A percentile compares a stretch with the other conserved stretches of the same genome.
These are phyloP conservation scores for mouse (Mus musculus) DNA, from an alignment of 2,113 vertebrate species.

Conservation along the genomic window DNA sequence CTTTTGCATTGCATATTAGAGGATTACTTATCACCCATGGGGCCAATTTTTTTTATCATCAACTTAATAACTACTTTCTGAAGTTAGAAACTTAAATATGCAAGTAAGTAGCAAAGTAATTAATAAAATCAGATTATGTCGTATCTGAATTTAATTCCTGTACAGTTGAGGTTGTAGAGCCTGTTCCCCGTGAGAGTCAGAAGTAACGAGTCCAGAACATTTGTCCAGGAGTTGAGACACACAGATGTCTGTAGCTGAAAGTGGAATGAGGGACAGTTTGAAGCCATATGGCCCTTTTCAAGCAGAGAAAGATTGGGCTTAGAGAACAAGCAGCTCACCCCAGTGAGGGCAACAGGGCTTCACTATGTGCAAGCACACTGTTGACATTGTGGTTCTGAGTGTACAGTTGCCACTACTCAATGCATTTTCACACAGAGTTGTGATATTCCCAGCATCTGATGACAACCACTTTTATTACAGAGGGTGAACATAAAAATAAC, in stretches of 20 bases:
- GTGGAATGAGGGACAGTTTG: neutral
- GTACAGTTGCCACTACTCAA: neutral
- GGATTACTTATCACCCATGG: conserved; percentile 11
- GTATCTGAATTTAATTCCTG: conserved; percentile 59
- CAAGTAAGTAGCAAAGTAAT: conserved; percentile 14
- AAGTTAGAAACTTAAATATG: conserved; percentile 48
- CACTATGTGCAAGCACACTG: neutral
- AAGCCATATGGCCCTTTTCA: neutral
- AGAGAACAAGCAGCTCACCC: neutral
- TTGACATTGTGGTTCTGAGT: neutral
- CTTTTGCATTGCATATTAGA: conserved; percentile 18
- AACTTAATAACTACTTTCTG: conserved; percentile 34
- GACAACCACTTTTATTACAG: neutral
- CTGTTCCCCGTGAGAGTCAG: conserved; percentile 5
- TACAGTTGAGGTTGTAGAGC: conserved; percentile 39
- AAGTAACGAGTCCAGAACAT: neutral
- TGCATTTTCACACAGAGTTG: neutral
- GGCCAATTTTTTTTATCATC: conserved; percentile 52
- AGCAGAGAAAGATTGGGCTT: neutral
- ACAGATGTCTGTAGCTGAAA: neutral
- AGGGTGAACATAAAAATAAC: neutral
- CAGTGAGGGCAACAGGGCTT: neutral
- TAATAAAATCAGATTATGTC: conserved; percentile 59
- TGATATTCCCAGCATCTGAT: neutral
- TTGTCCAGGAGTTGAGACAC: neutral